phyloP scores from a whole-genome alignment of 2,888 invertebrate genomes.

The Drosophila parthenogenetica region DNA sequence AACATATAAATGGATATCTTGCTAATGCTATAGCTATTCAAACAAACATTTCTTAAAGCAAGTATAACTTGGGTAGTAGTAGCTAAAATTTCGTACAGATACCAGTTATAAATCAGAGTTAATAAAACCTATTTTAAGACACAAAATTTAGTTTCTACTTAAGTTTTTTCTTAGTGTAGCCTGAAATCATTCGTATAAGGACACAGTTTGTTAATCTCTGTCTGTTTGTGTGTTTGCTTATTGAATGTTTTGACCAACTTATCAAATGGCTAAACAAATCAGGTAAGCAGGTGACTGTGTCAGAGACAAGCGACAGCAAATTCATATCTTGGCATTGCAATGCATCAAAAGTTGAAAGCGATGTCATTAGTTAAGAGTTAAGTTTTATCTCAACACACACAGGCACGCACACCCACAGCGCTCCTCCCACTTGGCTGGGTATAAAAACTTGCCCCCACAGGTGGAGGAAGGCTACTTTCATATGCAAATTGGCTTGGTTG shows the following conservation, averaged over 20 bases:
- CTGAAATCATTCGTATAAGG: too few species aligned
- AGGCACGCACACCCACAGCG: neutral
- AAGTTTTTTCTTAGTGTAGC: too few species aligned
- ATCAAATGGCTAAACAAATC: neutral
- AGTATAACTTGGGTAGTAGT: too few species aligned
- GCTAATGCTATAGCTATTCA: too few species aligned
- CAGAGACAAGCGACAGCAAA: neutral
- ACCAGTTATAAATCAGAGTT: too few species aligned
- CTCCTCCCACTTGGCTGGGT: neutral
- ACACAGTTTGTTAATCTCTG: neutral
- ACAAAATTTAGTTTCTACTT: too few species aligned
- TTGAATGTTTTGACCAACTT: constrained; percentile 20
- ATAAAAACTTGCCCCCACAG: neutral
- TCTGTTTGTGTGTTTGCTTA: constrained; percentile 24
- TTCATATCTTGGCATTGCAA: neutral
- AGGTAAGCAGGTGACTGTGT: constrained; percentile 7
- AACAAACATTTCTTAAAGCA: too few species aligned
- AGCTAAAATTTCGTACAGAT: too few species aligned
- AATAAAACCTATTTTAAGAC: too few species aligned
- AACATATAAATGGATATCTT: too few species aligned
- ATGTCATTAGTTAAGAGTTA: constrained; percentile 46
- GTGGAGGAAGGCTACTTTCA: constrained; percentile 41
- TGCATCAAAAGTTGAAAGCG: neutral
- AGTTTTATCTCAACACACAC: neutral
- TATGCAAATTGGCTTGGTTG: constrained; percentile 70